Conservation (phyloP, 2,888 invertebrate genomes). For the Sinopyrophorus schimmeli region DNA sequence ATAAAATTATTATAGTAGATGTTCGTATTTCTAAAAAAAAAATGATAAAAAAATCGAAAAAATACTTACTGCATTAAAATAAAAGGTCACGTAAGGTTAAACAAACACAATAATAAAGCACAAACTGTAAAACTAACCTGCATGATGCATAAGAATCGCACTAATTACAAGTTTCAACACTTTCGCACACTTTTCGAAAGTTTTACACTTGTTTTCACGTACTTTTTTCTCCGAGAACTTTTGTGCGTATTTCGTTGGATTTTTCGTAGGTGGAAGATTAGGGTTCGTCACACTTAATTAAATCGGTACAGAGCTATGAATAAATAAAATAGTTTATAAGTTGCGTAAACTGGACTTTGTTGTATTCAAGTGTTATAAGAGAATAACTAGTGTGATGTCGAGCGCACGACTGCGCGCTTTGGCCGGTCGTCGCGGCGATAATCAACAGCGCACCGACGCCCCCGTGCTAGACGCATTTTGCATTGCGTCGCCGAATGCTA, state of each 20-base stretch:
- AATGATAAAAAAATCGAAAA: too few relatives aligned
- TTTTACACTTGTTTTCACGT: slow-evolving; percentile 1
- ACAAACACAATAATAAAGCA: too few relatives aligned
- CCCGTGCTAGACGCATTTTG: slow-evolving; percentile 24
- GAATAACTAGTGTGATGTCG: slow-evolving; percentile 24
- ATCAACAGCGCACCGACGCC: slow-evolving; percentile 29
- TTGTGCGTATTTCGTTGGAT: not conserved
- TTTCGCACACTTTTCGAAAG: not conserved
- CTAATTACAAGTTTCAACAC: not conserved
- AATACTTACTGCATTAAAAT: too few relatives aligned
- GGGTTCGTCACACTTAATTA: too few relatives aligned
- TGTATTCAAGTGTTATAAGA: slow-evolving; percentile 10
- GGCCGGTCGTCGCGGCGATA: slow-evolving; percentile 28
- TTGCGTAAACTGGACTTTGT: slow-evolving; percentile 22
- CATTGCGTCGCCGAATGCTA: slow-evolving; percentile 20
- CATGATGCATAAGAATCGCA: not conserved
- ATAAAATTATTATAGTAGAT: too few relatives aligned
- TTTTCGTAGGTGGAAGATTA: not conserved
- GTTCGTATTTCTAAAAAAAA: too few relatives aligned
- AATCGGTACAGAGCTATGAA: too few relatives aligned
- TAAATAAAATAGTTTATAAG: slow-evolving; percentile 10
- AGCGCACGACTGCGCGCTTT: slow-evolving; percentile 25
- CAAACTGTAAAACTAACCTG: too few relatives aligned
- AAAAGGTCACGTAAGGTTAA: too few relatives aligned
- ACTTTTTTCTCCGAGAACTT: not conserved